These are phyloP conservation scores for Dromius quadrimaculatus DNA, from an alignment of 2,888 invertebrate genomes.

Conservation along the genomic window DNA sequence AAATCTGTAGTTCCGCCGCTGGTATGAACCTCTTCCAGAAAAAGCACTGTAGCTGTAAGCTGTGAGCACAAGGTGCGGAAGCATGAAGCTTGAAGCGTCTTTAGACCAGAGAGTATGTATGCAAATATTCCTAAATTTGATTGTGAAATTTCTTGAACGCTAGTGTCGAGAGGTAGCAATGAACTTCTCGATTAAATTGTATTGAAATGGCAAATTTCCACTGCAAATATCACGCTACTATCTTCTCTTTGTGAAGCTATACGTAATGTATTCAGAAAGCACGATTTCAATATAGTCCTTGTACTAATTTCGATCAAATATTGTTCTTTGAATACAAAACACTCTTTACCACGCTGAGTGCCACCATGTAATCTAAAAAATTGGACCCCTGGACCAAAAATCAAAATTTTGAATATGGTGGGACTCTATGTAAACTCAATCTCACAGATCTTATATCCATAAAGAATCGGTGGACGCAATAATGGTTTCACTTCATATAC, in stretches of 20 bases:
- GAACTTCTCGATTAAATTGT: slow-evolving; percentile 40
- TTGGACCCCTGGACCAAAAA: no score
- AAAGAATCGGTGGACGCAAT: no score
- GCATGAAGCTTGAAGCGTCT: slow-evolving; percentile 15
- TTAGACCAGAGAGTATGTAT: slow-evolving; percentile 35
- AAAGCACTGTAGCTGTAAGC: no score
- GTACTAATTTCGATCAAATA: slow-evolving; percentile 11
- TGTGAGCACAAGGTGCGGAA: no score
- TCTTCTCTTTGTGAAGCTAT: neutral
- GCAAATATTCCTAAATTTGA: slow-evolving; percentile 44
- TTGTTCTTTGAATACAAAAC: no score
- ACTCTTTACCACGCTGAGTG: no score
- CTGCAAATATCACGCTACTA: slow-evolving; percentile 23
- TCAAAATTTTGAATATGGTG: no score
- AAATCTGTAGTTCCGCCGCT: slow-evolving; percentile 1
- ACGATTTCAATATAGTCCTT: neutral
- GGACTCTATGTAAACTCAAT: no score
- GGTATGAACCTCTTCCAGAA: no score
- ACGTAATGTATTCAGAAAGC: neutral
- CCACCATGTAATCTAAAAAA: no score
- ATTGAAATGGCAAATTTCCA: slow-evolving; percentile 32
- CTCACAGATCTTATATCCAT: no score
- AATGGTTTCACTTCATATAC: no score
- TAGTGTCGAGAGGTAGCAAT: slow-evolving; percentile 19
- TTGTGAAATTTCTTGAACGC: slow-evolving; percentile 47